These are phyloP conservation scores for Pseudonaja textilis DNA, from an alignment of 2,113 vertebrate genomes.

Conservation along the genomic window DNA sequence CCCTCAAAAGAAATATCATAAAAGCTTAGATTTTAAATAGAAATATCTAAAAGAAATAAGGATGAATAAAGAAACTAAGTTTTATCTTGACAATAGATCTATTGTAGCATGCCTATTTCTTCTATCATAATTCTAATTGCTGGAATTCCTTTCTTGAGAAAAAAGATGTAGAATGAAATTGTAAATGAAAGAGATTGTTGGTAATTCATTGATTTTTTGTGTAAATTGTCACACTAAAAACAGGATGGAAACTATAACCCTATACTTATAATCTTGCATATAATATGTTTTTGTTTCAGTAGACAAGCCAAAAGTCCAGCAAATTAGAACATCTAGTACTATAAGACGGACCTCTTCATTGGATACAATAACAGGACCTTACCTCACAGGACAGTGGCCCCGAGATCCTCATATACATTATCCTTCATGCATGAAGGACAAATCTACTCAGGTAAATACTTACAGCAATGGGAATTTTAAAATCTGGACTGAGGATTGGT, in stretches of 20 bases:
- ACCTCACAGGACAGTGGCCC: conserved; percentile 98
- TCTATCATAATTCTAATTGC: background rate
- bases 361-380: conserved; percentile 93
- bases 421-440: conserved; percentile 95
- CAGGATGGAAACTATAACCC: background rate
- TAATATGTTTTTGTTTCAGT: conserved; percentile 68
- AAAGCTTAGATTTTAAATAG: background rate
- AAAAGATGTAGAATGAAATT: background rate
- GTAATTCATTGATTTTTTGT: background rate
- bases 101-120: background rate
- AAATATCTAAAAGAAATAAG: background rate
- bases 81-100: background rate
- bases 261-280: background rate
- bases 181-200: background rate
- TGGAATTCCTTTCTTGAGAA: background rate
- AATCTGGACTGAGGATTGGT: background rate
- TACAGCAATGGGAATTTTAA: background rate
- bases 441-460: conserved; percentile 90
- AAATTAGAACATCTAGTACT: conserved; percentile 81
- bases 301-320: conserved; percentile 87
- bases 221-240: background rate
- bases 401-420: conserved; percentile 88
- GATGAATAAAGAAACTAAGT: background rate
- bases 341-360: conserved; percentile 90
- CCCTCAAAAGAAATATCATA: background rate